Evolutionary conservation across 2,797 vertebrate genomes (phyloP).

Genomic region (Hyperoplus lanceolatus): DNA sequence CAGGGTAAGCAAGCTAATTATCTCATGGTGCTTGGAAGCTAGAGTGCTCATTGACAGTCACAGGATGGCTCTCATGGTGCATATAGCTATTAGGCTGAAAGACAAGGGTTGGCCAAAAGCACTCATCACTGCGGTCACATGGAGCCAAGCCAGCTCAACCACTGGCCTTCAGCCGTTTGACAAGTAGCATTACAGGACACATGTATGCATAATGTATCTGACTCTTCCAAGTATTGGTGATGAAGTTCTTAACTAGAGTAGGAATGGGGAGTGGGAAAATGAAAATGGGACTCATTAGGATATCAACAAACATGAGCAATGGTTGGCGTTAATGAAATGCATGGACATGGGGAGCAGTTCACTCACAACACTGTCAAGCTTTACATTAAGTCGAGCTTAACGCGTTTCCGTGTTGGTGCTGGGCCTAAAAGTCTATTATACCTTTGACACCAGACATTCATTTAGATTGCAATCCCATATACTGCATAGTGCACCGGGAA

Average conservation of each 20-base stretch:
- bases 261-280: not conserved
- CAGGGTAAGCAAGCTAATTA: constrained; percentile 81
- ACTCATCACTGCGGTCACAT: constrained; percentile 61
- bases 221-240: constrained; percentile 19
- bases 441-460: not conserved
- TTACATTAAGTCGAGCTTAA: not conserved
- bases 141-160: constrained; percentile 65
- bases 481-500: not conserved
- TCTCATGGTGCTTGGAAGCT: constrained; percentile 76
- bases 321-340: constrained; percentile 9
- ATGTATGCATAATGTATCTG: constrained; percentile 34
- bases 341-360: not conserved
- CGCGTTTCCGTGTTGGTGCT: not conserved
- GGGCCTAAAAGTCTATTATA: not conserved
- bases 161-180: constrained; percentile 47
- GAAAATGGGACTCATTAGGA: constrained; percentile 7
- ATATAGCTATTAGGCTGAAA: constrained; percentile 69
- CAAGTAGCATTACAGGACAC: constrained; percentile 37
- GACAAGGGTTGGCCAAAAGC: constrained; percentile 64
- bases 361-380: not conserved
- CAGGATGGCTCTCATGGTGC: constrained; percentile 68
- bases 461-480: not conserved
- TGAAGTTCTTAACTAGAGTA: constrained; percentile 13
- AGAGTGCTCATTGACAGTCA: constrained; percentile 83
- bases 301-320: constrained; percentile 3